These are phyloP conservation scores for Drosophila eugracilis DNA, from an alignment of 1,140 invertebrate genomes.

Conservation along the genomic window DNA sequence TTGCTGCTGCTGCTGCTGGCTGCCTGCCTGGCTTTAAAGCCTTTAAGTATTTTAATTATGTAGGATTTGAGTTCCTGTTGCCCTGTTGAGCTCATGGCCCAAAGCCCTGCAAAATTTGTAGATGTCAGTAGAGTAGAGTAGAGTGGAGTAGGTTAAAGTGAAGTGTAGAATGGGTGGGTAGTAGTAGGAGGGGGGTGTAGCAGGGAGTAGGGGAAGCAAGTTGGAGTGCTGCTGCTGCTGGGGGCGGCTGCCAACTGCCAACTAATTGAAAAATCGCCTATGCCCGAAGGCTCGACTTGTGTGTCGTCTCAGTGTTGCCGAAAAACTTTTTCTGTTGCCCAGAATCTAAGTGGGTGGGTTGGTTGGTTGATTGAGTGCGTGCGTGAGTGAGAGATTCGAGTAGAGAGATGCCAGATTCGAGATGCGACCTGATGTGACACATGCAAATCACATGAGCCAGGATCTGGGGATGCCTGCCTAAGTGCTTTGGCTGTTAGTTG, in stretches of 20 bases:
- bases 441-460: constrained; percentile 67
- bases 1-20: too few relatives aligned
- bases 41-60: constrained; percentile 84
- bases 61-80: constrained; percentile 69
- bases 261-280: constrained; percentile 81
- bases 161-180: too few relatives aligned
- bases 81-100: constrained; percentile 27
- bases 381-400: background rate
- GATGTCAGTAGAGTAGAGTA: constrained; percentile 30
- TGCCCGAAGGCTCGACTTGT: constrained; percentile 47
- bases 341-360: too few relatives aligned
- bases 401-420: constrained; percentile 21
- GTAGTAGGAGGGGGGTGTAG: too few relatives aligned
- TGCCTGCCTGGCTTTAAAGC: too few relatives aligned
- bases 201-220: too few relatives aligned
- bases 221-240: background rate
- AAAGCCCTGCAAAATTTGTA: constrained; percentile 71
- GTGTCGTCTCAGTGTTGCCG: constrained; percentile 14
- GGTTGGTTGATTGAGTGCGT: too few relatives aligned
- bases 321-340: constrained; percentile 16
- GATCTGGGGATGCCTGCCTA: constrained; percentile 20
- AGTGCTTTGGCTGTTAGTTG: constrained; percentile 38
- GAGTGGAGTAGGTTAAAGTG: background rate
- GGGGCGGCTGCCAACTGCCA: constrained; percentile 10
- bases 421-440: constrained; percentile 68